Base-by-base conservation (phyloP, 2,888 invertebrate species). In the Cactoblastis cactorum region DNA sequence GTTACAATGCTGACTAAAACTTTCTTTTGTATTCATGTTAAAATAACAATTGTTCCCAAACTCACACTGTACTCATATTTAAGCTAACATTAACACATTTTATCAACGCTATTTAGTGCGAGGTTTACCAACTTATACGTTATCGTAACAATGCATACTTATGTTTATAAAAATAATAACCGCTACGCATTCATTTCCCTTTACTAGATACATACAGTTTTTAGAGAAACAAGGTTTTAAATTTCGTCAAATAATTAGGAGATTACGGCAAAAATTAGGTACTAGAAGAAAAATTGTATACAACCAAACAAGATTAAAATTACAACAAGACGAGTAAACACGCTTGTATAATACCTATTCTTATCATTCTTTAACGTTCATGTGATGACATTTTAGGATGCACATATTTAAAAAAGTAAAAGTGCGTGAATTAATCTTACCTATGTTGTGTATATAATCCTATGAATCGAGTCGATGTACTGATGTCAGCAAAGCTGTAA, bases 141-240 rank as follows among this genome's bases (percentile, higher is more conserved):
- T 18, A 51, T 45, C 46, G 37, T 52, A 50, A 52, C 38, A 51
- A 45, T 50, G 34, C 38, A 50, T 47, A 22, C 35, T 51, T 50
- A 37, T 28, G n/a, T n/a, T n/a, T n/a, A 28, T 28, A 35, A 37
- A 50, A 18, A 28, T 46, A 54, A 49, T 28, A n/a, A n/a, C n/a
- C n/a, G 35, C 18, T 50, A 57, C 47, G 56, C 59, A 56, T 71
- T 80, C 86, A 84, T 86, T 85, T 87, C 84, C 84, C 87, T 85
- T 87, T 87, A 86, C 85, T 85, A 85, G 81, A 75, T 50, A 22
- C 24, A 17, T 28, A 8, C n/a, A n/a, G n/a, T n/a, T n/a, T n/a
- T n/a, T n/a, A n/a, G n/a, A n/a, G n/a, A n/a, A n/a, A n/a, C n/a
- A n/a, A n/a, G n/a, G n/a, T n/a, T n/a, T n/a, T n/a, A n/a, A n/a